Evolutionary conservation across 2,113 vertebrate genomes (phyloP), one percentile per base, ranked within the genome.

Genomic region (Heterochromis multidens): DNA sequence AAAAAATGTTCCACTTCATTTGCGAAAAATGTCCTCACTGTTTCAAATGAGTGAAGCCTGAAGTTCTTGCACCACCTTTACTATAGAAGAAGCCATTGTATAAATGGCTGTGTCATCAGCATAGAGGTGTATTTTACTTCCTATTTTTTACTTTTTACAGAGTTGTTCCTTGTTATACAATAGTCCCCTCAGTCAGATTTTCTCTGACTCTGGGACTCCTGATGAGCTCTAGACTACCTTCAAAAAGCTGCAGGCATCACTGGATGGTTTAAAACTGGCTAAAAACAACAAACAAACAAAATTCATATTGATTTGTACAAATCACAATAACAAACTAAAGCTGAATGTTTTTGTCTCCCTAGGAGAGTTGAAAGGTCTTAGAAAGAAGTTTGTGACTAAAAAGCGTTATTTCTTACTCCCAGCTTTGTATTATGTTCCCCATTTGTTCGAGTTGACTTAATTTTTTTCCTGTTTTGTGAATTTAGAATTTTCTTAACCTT

Each of bases 331-430:
- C 33, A 37, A 63, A 31, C 61, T 63, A 63, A 23, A 33, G 11
- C 6, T 12, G 4, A 16, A 65, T 40, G 62, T 6, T 40, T 65
- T 65, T 23, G 21, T 65, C 62, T 40, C 62, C 14, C 62, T 65
- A 21, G 62, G 62, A 29, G 21, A 35, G 33, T 35, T 35, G 33
- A 6, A 35, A 65, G 21, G 33, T 65, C 2, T 40, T 23, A 65
- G 37, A 21, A 65, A 33, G 33, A 65, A 65, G 37, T 40, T 65
- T 37, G 0, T 40, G 0, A 65, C 12, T 65, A 65, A 65, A 65
- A 14, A 0, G 0, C 37, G 21, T 65, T 65, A 23, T 65, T 65
- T 65, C 62, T 33, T 40, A 65, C 37, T 1, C 37, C 37, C 23
- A 40, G 33, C 37, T 40, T 40, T 65, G 12, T 65, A 65, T 40